Evolutionary conservation across 2,888 invertebrate species (phyloP).

Genomic region (Smittia sp.): DNA sequence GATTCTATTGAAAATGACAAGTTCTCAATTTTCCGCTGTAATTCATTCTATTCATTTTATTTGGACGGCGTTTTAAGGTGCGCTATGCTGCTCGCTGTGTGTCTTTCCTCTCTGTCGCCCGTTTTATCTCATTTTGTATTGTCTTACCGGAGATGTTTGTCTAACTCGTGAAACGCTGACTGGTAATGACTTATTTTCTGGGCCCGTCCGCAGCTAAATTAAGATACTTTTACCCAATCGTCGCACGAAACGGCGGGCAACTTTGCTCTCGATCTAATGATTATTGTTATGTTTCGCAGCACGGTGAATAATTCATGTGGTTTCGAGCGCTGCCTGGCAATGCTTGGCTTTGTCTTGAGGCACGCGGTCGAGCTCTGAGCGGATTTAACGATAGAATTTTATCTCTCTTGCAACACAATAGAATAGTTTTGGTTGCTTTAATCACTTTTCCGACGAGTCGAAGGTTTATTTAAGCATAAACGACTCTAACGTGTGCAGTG

Average conservation of each 20-base stretch:
- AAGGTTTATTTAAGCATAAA: background rate
- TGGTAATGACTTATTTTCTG: background rate
- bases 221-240: background rate
- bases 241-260: background rate
- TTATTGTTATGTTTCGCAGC: constrained; percentile 3
- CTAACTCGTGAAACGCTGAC: background rate
- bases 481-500: background rate
- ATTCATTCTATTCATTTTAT: background rate
- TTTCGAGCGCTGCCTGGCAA: background rate
- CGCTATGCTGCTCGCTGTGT: background rate
- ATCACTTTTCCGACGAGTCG: background rate
- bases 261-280: background rate
- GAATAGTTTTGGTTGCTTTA: constrained; percentile 3
- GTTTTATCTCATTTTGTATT: background rate
- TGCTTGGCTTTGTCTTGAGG: background rate
- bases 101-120: background rate
- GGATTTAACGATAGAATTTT: background rate
- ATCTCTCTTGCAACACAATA: background rate
- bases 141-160: constrained; percentile 9
- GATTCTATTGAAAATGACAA: constrained; percentile 4
- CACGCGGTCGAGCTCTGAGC: background rate
- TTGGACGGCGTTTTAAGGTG: background rate
- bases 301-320: background rate
- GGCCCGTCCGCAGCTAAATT: background rate
- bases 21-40: background rate